Percentiles rank a stretch among this genome's conserved stretches.
These are phyloP conservation scores for Macropodus opercularis DNA, from an alignment of 2,797 vertebrate species.

Conservation along the genomic window DNA sequence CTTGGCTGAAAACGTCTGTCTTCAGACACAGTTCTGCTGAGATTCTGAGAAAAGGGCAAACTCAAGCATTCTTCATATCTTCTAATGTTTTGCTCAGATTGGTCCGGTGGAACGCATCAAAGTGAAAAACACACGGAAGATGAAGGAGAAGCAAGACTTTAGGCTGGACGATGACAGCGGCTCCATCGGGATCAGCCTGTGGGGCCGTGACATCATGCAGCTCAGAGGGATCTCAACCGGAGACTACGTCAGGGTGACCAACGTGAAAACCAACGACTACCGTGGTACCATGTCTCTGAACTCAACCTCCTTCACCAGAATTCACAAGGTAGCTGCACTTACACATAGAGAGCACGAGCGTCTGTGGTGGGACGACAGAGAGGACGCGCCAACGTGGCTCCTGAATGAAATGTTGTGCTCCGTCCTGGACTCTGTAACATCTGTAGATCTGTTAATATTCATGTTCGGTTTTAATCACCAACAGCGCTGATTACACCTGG, in stretches of 20 bases:
- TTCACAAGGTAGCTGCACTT: not conserved
- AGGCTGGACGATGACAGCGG: not conserved
- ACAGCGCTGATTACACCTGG: no score
- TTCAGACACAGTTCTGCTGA: no score
- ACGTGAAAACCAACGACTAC: rapidly evolving
- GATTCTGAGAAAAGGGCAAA: no score
- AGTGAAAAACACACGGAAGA: not conserved
- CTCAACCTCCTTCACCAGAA: conserved; percentile 12
- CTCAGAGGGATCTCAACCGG: not conserved
- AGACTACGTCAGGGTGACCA: conserved; percentile 7
- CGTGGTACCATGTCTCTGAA: rapidly evolving
- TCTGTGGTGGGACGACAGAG: no score
- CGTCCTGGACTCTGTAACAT: no score
- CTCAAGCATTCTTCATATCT: no score
- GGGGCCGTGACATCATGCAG: not conserved
- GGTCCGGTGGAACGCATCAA: rapidly evolving
- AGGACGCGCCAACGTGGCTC: no score
- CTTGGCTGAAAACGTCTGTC: no score
- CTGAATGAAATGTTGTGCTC: no score
- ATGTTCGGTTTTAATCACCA: no score
- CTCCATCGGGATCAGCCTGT: not conserved
- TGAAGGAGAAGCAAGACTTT: not conserved
- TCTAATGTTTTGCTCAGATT: not conserved
- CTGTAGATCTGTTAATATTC: no score
- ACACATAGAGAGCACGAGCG: no score